Evolutionary conservation across 2,113 vertebrate species (phyloP).

Genomic region (Ciconia boyciana): DNA sequence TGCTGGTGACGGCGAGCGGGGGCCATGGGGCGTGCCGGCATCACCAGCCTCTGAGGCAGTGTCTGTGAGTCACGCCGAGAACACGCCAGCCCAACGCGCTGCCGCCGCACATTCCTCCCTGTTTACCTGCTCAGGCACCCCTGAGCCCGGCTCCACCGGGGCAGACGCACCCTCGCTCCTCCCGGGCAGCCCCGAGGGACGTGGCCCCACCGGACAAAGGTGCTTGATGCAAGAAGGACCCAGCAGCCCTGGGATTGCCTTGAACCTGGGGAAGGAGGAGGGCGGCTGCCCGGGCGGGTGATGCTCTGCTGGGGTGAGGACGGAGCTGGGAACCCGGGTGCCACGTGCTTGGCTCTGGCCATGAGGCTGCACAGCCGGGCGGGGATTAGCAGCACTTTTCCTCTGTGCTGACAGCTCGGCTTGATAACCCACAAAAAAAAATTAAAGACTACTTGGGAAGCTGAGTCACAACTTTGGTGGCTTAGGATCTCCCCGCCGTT

Average conservation of each 20-base stretch:
- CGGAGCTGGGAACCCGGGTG: fast-evolving
- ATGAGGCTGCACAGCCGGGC: background rate
- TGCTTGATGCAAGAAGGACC: background rate
- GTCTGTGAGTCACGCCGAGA: slow-evolving; percentile 12
- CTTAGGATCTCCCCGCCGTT: fast-evolving
- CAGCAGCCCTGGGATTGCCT: background rate
- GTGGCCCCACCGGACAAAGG: background rate
- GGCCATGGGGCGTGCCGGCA: background rate
- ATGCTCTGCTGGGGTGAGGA: background rate
- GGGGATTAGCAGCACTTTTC: background rate
- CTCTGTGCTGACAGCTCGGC: background rate
- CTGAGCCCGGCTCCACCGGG: background rate
- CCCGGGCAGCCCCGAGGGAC: background rate
- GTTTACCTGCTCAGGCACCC: background rate
- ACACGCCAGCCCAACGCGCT: background rate
- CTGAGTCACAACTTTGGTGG: background rate
- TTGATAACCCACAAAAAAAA: background rate
- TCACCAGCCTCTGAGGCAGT: background rate
- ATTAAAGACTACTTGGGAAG: background rate
- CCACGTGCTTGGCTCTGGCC: background rate
- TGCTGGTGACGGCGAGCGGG: background rate
- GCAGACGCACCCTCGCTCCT: background rate
- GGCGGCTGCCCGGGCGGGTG: fast-evolving
- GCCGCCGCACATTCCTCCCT: background rate
- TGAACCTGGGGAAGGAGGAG: background rate